phyloP scores from a whole-genome alignment of 2,888 invertebrate genomes.

The Nemotelus nigrinus region DNA sequence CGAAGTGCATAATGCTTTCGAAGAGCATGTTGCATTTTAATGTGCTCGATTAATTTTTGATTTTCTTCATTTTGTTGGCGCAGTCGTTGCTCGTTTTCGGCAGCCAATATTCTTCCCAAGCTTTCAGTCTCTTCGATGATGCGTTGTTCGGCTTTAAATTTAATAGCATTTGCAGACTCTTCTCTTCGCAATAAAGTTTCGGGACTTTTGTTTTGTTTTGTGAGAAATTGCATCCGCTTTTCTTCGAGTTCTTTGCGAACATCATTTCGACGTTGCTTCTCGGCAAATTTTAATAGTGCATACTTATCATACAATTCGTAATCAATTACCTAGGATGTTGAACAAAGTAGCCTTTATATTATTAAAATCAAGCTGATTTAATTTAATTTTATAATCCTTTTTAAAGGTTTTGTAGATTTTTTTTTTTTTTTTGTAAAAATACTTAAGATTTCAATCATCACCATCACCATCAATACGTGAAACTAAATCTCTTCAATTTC shows the following conservation, averaged over 20 bases:
- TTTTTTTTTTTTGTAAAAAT: no score
- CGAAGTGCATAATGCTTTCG: constrained; percentile 2
- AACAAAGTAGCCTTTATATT: no score
- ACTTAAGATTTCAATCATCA: no score
- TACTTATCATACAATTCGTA: constrained; percentile 24
- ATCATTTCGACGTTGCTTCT: constrained; percentile 62
- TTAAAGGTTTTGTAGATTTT: not conserved
- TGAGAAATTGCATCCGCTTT: constrained; percentile 7
- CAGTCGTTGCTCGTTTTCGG: not conserved
- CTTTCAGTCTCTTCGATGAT: constrained; percentile 33
- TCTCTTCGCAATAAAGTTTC: not conserved
- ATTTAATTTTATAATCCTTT: not conserved
- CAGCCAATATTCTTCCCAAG: constrained; percentile 1
- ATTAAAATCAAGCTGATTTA: no score
- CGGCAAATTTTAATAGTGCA: constrained; percentile 47
- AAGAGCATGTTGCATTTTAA: constrained; percentile 15
- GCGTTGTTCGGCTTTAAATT: constrained; percentile 12
- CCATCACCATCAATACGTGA: no score
- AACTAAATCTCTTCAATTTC: no score
- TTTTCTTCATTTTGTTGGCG: constrained; percentile 14
- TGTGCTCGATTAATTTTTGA: constrained; percentile 2
- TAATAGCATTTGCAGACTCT: constrained; percentile 15
- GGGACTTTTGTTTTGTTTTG: not conserved
- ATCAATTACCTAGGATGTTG: not conserved
- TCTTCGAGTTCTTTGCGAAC: constrained; percentile 61